Conservation (phyloP, 2,888 invertebrate species). For the Hirtodrosophila histrioides region DNA sequence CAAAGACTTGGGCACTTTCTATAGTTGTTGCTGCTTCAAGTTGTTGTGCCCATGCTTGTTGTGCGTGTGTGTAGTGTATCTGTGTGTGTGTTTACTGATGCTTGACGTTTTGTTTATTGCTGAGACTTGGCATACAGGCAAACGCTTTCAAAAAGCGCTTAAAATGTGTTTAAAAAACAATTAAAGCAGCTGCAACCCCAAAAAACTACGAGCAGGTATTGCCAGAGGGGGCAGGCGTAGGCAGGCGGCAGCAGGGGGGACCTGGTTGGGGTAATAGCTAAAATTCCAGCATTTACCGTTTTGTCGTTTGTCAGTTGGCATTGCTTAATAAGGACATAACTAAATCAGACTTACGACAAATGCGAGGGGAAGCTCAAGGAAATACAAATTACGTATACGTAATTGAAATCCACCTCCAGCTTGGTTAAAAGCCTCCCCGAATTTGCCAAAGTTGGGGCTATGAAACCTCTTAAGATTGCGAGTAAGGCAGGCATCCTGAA, state of each 20-base stretch:
- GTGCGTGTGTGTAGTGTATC: conserved; percentile 19
- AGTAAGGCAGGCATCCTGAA: too few species aligned
- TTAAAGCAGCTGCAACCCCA: conserved; percentile 56
- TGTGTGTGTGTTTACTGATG: conserved; percentile 49
- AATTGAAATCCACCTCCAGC: conserved; percentile 17
- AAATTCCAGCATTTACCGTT: conserved; percentile 10
- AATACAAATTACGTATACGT: conserved; percentile 47
- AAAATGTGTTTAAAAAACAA: conserved; percentile 77
- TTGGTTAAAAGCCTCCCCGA: too few species aligned
- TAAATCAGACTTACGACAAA: conserved; percentile 45
- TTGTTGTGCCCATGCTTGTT: conserved; percentile 40
- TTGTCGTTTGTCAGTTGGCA: conserved; percentile 20
- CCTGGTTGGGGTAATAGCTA: not conserved
- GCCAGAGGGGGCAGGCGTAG: not conserved
- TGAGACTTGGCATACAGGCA: conserved; percentile 34
- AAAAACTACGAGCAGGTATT: conserved; percentile 9
- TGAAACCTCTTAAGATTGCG: too few species aligned
- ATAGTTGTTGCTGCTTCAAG: conserved; percentile 11
- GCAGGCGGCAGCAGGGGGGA: not conserved
- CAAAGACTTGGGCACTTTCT: conserved; percentile 34
- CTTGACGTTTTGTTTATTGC: conserved; percentile 67
- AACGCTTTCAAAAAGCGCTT: conserved; percentile 47
- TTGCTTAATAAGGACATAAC: conserved; percentile 57
- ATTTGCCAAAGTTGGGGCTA: too few species aligned
- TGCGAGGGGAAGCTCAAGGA: conserved; percentile 11